Percentiles rank a stretch among this genome's conserved stretches.
Conservation (phyloP, 1,140 invertebrate genomes). For the Heliconius hewitsoni region DNA sequence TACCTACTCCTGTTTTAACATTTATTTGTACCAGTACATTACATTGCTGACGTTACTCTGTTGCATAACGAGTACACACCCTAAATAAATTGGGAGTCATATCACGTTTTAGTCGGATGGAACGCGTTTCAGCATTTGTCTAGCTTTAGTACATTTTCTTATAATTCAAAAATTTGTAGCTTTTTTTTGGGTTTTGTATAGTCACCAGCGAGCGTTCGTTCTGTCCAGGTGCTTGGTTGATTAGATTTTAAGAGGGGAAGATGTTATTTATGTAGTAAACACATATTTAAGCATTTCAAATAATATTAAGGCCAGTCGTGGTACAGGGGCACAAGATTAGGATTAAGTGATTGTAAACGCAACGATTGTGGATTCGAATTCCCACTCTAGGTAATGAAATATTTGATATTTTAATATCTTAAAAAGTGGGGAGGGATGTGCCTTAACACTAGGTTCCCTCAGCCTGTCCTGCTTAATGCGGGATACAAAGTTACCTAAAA, state of each 20-base stretch:
- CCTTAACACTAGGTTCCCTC: too few relatives aligned
- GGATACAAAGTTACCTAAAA: too few relatives aligned
- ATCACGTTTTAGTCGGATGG: constrained; percentile 20
- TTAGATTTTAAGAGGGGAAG: too few relatives aligned
- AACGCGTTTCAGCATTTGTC: constrained; percentile 14
- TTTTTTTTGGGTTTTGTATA: not conserved
- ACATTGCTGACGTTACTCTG: constrained; percentile 31
- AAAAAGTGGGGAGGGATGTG: too few relatives aligned
- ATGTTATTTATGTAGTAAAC: too few relatives aligned
- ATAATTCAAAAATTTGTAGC: not conserved
- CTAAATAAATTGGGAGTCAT: constrained; percentile 30
- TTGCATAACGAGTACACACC: constrained; percentile 34
- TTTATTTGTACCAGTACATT: constrained; percentile 52
- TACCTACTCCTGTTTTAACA: constrained; percentile 51
- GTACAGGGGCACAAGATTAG: too few relatives aligned
- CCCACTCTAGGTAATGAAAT: too few relatives aligned
- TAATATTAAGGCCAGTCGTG: too few relatives aligned
- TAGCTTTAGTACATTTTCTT: not conserved
- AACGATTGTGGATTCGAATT: too few relatives aligned
- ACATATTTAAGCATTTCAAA: not conserved
- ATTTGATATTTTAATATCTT: too few relatives aligned
- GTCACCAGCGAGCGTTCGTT: not conserved
- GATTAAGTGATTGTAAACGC: too few relatives aligned
- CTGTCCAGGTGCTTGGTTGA: not conserved
- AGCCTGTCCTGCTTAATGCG: too few relatives aligned